Conservation (phyloP, 2,888 invertebrate species). For the Drosophila anomalata region DNA sequence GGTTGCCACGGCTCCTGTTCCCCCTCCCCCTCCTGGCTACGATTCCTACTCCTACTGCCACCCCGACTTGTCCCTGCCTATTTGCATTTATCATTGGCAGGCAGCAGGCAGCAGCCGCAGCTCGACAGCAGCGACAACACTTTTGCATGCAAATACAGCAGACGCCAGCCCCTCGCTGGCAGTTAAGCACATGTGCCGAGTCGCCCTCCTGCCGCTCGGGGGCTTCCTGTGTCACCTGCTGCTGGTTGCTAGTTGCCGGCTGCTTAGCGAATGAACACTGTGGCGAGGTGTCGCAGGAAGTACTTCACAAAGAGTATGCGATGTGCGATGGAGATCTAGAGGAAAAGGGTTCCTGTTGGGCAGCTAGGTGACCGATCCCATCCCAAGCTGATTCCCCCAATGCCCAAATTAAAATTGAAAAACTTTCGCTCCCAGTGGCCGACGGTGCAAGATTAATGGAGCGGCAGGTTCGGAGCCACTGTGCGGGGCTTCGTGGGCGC, state of each 20-base stretch:
- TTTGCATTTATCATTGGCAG: constrained; percentile 62
- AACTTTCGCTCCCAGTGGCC: neutral
- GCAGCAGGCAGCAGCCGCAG: constrained; percentile 15
- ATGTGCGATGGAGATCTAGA: too few species aligned
- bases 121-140: constrained; percentile 43
- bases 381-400: neutral
- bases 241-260: neutral
- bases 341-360: too few species aligned
- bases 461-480: constrained; percentile 13
- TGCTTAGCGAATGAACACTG: constrained; percentile 15
- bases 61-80: constrained; percentile 35
- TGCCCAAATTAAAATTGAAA: neutral
- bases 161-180: constrained; percentile 40
- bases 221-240: constrained; percentile 23
- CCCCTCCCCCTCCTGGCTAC: neutral
- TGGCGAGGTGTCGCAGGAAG: neutral
- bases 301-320: too few species aligned
- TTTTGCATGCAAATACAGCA: constrained; percentile 64
- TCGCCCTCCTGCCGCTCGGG: constrained; percentile 1
- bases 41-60: neutral
- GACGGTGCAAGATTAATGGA: constrained; percentile 19
- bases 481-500: constrained; percentile 23
- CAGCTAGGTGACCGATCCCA: too few species aligned
- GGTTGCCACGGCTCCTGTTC: neutral
- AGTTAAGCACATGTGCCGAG: constrained; percentile 51